Conservation (phyloP, 2,888 invertebrate species). For the Branchipolynoe longqiensis region DNA sequence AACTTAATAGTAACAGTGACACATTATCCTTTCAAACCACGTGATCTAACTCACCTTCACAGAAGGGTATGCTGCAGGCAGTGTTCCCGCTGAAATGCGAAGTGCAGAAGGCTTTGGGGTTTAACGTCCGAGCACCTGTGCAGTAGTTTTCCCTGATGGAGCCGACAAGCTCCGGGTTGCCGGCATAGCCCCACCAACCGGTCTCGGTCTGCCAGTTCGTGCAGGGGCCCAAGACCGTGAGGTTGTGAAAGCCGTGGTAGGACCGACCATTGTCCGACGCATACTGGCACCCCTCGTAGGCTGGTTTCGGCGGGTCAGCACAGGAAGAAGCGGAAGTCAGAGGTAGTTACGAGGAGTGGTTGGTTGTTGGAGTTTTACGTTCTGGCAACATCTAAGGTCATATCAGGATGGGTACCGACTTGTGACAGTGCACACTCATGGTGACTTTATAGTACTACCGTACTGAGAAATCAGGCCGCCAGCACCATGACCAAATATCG, state of each 20-base stretch:
- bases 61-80: neutral
- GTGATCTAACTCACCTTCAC: neutral
- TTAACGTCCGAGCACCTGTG: neutral
- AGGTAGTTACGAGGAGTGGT: too few species aligned
- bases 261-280: constrained; percentile 9
- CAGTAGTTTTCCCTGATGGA: neutral
- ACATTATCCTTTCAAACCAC: neutral
- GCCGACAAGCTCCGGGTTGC: neutral
- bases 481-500: too few species aligned
- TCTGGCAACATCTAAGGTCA: too few species aligned
- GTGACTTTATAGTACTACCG: too few species aligned
- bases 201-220: neutral
- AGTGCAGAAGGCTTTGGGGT: neutral
- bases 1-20: too few species aligned
- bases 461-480: too few species aligned
- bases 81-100: neutral
- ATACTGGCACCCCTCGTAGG: constrained; percentile 1
- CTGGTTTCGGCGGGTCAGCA: too few species aligned
- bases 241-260: constrained; percentile 17
- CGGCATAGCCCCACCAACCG: neutral
- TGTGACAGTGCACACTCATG: too few species aligned
- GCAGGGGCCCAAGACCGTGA: neutral
- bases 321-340: neutral
- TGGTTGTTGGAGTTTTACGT: too few species aligned
- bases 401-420: too few species aligned